Conservation (phyloP, 2,113 vertebrate genomes). For the Misgurnus anguillicaudatus region DNA sequence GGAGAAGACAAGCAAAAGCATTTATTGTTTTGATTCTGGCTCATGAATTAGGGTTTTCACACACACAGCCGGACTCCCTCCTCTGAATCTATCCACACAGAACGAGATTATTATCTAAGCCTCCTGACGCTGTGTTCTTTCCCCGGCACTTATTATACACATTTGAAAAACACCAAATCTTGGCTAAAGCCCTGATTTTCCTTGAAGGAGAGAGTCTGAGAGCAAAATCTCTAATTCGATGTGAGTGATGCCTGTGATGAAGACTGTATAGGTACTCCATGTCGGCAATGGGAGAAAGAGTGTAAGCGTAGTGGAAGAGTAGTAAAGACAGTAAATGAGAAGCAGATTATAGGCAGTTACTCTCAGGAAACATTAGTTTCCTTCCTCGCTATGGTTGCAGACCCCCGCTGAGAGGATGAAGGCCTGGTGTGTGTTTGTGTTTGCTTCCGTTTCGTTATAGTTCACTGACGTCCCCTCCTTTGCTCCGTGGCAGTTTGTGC, state of each 20-base stretch:
- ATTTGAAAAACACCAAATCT: conserved; percentile 2
- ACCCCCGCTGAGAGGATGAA: conserved; percentile 51
- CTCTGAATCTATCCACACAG: conserved; percentile 26
- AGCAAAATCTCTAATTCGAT: too few species aligned
- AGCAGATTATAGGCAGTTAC: conserved; percentile 55
- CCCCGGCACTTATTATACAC: conserved; percentile 43
- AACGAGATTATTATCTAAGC: neutral
- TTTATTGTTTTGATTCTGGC: conserved; percentile 26
- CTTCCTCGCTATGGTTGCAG: conserved; percentile 22
- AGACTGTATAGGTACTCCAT: neutral
- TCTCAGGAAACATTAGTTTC: conserved; percentile 53
- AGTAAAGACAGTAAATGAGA: conserved; percentile 58
- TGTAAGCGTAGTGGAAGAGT: conserved; percentile 22
- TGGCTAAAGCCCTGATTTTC: conserved; percentile 14
- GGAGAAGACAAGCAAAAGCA: conserved; percentile 17
- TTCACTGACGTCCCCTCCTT: conserved; percentile 29
- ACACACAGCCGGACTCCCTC: conserved; percentile 35
- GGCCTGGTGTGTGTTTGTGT: conserved; percentile 41
- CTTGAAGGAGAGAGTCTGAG: conserved; percentile 1
- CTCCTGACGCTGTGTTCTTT: neutral
- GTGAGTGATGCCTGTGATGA: neutral
- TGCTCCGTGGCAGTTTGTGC: conserved; percentile 2
- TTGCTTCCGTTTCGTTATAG: conserved; percentile 46
- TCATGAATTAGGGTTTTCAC: conserved; percentile 36
- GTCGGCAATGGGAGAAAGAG: neutral